Evolutionary conservation across 2,797 vertebrate species (phyloP).

Genomic region (Trematomus bernacchii): DNA sequence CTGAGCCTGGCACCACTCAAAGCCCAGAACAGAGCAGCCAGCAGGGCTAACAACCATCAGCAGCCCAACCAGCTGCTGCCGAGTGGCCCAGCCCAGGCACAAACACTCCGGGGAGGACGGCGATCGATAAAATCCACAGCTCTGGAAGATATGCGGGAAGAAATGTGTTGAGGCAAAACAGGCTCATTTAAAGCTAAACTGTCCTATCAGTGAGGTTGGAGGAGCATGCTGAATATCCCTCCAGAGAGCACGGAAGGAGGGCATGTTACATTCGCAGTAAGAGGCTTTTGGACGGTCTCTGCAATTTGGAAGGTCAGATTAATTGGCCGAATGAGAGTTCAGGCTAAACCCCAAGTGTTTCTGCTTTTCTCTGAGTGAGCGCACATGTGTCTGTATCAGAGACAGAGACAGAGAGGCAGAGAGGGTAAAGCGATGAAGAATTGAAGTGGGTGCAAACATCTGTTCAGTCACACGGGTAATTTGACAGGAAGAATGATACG

Average conservation of each 20-base stretch:
- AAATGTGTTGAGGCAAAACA: slow-evolving; percentile 82
- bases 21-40: slow-evolving; percentile 80
- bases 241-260: slow-evolving; percentile 59
- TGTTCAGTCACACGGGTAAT: slow-evolving; percentile 63
- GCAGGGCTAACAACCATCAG: slow-evolving; percentile 81
- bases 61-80: slow-evolving; percentile 81
- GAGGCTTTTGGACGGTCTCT: slow-evolving; percentile 67
- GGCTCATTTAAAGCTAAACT: slow-evolving; percentile 81
- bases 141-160: slow-evolving; percentile 77
- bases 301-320: slow-evolving; percentile 78
- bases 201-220: slow-evolving; percentile 77
- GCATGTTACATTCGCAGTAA: slow-evolving; percentile 59
- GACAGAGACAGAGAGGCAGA: slow-evolving; percentile 7
- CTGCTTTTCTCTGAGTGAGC: slow-evolving; percentile 13
- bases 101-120: slow-evolving; percentile 71
- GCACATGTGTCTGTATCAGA: slow-evolving; percentile 21
- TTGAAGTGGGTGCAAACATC: slow-evolving; percentile 63
- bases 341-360: slow-evolving; percentile 41
- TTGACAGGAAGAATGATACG: slow-evolving; percentile 59
- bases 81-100: slow-evolving; percentile 72
- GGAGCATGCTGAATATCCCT: slow-evolving; percentile 70
- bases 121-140: slow-evolving; percentile 82
- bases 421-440: slow-evolving; percentile 39
- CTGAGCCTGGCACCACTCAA: slow-evolving; percentile 83
- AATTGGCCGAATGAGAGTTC: slow-evolving; percentile 78